Percentiles rank a stretch among this genome's conserved stretches.
Conservation (phyloP, 2,113 vertebrate species). For the Gyps fulvus region DNA sequence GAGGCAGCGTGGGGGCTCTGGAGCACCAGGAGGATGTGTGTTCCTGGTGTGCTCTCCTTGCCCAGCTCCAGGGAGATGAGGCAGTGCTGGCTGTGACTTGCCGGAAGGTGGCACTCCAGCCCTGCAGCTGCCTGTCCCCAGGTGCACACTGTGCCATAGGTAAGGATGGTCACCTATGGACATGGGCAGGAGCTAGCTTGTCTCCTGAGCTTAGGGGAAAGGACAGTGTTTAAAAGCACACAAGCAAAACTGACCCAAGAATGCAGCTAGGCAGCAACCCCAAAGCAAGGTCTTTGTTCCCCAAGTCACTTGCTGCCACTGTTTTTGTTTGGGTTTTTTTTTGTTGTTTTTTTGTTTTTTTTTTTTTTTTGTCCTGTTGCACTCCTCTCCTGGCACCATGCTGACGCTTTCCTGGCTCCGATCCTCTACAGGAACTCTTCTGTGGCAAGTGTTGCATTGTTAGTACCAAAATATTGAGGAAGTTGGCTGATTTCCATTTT, state of each 20-base stretch:
- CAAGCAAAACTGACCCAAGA: not conserved
- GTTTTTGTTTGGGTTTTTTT: not conserved
- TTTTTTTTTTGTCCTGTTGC: not conserved
- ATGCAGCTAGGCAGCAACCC: not conserved
- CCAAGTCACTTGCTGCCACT: not conserved
- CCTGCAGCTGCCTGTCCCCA: not conserved
- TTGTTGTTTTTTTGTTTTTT: too few species aligned
- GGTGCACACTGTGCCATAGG: fast-evolving
- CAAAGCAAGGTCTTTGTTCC: not conserved
- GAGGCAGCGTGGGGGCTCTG: not conserved
- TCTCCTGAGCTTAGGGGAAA: not conserved
- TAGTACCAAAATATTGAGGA: slow-evolving; percentile 15
- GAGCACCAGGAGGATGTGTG: not conserved
- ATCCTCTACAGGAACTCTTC: not conserved
- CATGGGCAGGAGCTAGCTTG: not conserved
- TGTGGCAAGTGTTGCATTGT: not conserved
- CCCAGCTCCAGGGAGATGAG: not conserved
- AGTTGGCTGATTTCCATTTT: slow-evolving; percentile 12
- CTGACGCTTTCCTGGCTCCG: not conserved
- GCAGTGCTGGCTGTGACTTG: not conserved
- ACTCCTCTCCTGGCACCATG: not conserved
- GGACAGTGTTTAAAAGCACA: not conserved
- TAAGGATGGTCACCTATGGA: not conserved
- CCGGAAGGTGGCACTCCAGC: slow-evolving; percentile 58
- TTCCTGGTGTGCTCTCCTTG: not conserved